phyloP scores from a whole-genome alignment of 2,888 invertebrate genomes.

The Ophraella communa region DNA sequence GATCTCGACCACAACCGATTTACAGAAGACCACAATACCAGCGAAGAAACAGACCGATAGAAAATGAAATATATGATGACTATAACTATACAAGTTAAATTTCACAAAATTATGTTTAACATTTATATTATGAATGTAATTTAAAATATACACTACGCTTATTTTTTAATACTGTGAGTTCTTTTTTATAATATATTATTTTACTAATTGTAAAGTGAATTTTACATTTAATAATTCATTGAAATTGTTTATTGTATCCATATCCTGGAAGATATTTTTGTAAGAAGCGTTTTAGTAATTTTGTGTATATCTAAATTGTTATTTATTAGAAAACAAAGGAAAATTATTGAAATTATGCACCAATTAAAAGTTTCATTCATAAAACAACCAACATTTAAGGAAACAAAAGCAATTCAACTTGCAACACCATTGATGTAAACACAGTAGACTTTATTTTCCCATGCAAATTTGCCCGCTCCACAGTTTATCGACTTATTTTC shows the following conservation, averaged over 20 bases:
- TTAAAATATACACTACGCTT: background rate
- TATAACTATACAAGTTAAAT: constrained; percentile 34
- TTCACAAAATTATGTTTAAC: background rate
- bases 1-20: constrained; percentile 29
- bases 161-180: no score
- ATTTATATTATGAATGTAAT: no score
- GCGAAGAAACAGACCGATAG: constrained; percentile 31
- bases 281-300: background rate
- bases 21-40: constrained; percentile 37
- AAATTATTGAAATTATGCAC: background rate
- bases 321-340: background rate
- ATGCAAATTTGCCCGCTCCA: constrained; percentile 32
- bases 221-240: no score
- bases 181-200: no score
- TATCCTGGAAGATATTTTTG: no score
- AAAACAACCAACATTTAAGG: background rate
- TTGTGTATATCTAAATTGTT: no score
- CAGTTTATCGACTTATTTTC: constrained; percentile 34
- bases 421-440: constrained; percentile 9
- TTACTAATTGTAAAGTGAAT: no score
- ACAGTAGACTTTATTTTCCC: constrained; percentile 15
- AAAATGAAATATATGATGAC: constrained; percentile 43
- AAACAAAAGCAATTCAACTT: constrained; percentile 12
- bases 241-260: no score
- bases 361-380: background rate